Evolutionary conservation across 2,797 vertebrate species (phyloP), one percentile per base, ranked within the genome.

Genomic region (Acanthurus tractus): DNA sequence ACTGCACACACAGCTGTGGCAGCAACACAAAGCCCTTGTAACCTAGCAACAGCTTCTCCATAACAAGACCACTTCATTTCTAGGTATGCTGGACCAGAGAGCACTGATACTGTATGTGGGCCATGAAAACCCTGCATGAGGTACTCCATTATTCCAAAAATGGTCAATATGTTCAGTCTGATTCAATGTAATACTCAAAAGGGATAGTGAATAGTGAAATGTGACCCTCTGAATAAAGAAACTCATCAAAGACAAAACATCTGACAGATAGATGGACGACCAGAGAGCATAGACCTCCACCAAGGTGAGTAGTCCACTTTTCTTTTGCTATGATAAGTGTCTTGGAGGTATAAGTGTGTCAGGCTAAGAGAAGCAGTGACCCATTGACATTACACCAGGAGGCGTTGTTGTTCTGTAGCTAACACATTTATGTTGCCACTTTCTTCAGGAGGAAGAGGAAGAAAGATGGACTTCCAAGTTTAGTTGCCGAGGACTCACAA

Each of bases 21-120:
- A 81, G 88, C 78, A 82, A 88, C 90, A 94, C 89, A 91, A 90
- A 92, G 90, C 86, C 79, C 76, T 42, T 38, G 93, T 95, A 93
- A 85, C 94, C 91, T 94, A 94, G 94, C 93, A 94, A 94, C 94
- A 89, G 92, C 88, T 84, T 91, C 91, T 90, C 86, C 88, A 91
- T 88, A 91, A 94, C 93, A 92, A 93, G 90, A 91, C 88, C 93
- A 92, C 90, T 94, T 91, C 87, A 92, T 93, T 93, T 93, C 89
- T 81, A 87, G 89, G 90, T 92, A 89, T 88, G 86, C 81, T 64
- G 73, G 88, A 86, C 82, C 73, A 74, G 69, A 84, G 89, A 88
- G 84, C 83, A 55, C 86, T 81, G 79, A 79, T 74, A 86, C 78
- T 79, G 80, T 80, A 88, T 80, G 78, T 71, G 79, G 84, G 85